Conservation (phyloP, 2,888 invertebrate species). For the Actias luna region DNA sequence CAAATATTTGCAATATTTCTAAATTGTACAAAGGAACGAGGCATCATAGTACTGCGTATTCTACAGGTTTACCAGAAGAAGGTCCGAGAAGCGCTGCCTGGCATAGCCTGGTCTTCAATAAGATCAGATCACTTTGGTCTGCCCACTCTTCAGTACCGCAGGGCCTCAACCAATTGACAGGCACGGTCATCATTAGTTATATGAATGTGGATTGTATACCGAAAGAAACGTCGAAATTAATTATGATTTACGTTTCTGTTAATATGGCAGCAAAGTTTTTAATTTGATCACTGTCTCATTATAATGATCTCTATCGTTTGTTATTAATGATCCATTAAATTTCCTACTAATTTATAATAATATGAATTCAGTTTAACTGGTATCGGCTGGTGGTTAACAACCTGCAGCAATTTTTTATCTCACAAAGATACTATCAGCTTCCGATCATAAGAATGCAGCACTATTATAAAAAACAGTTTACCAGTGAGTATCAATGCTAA, state of each 20-base stretch:
- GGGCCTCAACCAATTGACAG: conserved; percentile 92
- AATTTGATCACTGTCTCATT: conserved; percentile 12
- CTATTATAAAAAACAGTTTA: background rate
- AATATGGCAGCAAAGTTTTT: conserved; percentile 13
- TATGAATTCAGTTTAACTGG: background rate
- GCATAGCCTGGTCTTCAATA: conserved; percentile 91
- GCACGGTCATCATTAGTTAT: conserved; percentile 66
- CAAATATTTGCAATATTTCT: background rate
- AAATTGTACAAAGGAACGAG: background rate
- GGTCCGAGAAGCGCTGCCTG: conserved; percentile 80
- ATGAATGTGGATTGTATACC: conserved; percentile 56
- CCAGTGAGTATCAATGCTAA: background rate
- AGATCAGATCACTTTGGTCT: conserved; percentile 94
- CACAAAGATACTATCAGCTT: background rate
- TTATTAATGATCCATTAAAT: conserved; percentile 13
- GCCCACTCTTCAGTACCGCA: conserved; percentile 87
- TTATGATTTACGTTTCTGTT: conserved; percentile 19
- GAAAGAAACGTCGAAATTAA: conserved; percentile 18
- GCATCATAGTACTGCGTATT: conserved; percentile 27
- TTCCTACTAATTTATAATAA: conserved; percentile 5
- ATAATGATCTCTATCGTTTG: conserved; percentile 14
- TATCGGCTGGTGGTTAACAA: background rate
- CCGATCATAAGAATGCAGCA: background rate
- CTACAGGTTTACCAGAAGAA: conserved; percentile 74
- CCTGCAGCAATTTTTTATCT: background rate